phyloP scores from a whole-genome alignment of 1,140 invertebrate genomes.

The Penaeus indicus region DNA sequence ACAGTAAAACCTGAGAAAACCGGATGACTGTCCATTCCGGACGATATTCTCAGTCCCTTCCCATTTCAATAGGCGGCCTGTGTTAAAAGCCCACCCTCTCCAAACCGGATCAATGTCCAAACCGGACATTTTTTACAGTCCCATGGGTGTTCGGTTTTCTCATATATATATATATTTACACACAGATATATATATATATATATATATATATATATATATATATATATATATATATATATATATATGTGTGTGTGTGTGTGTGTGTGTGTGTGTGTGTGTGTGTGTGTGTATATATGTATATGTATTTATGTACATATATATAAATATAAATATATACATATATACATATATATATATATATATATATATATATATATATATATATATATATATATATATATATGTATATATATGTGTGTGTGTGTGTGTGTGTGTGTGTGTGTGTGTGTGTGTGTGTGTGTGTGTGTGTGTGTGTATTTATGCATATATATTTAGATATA shows the following conservation, averaged over 20 bases:
- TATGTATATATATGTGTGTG: not conserved
- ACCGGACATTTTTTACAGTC: too few species aligned
- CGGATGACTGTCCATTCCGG: too few species aligned
- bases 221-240: not conserved
- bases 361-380: not conserved
- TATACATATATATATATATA: constrained; percentile 2
- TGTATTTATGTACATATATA: constrained; percentile 3
- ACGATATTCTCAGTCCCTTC: too few species aligned
- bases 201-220: constrained; percentile 6
- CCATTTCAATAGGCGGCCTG: too few species aligned
- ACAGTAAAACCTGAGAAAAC: too few species aligned
- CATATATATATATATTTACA: not conserved
- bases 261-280: not conserved
- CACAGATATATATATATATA: not conserved
- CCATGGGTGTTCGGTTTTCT: too few species aligned
- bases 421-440: not conserved
- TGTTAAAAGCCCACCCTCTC: too few species aligned
- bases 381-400: constrained; percentile 3
- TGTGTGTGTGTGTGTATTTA: not conserved
- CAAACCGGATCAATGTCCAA: too few species aligned
- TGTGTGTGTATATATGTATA: not conserved
- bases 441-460: not conserved
- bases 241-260: not conserved
- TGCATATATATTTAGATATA: not conserved
- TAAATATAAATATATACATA: not conserved